Conservation (phyloP, 2,888 invertebrate genomes). For the Empis stercorea region DNA sequence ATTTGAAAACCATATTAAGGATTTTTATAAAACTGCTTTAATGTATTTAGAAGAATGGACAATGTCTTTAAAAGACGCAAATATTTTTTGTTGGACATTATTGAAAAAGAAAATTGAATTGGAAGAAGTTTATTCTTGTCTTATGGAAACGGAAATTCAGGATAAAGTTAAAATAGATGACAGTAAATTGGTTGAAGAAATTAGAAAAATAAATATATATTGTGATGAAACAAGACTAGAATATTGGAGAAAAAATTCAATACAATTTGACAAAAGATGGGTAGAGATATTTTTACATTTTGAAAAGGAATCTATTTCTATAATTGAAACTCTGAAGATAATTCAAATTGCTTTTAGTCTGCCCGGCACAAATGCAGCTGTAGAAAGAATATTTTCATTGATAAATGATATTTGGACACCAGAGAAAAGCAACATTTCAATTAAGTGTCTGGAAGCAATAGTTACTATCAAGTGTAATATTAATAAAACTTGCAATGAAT, state of each 20-base stretch:
- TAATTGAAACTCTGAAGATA: conserved; percentile 4
- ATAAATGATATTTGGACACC: no score
- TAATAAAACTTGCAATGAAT: not conserved
- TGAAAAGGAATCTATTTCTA: conserved; percentile 9
- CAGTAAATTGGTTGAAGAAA: conserved; percentile 8
- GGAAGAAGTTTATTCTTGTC: conserved; percentile 6
- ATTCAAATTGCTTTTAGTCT: not conserved
- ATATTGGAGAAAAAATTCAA: conserved; percentile 5
- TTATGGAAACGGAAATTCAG: conserved; percentile 7
- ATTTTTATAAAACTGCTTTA: conserved; percentile 6
- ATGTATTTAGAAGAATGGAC: conserved; percentile 10
- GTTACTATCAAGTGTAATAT: not conserved
- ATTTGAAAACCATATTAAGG: conserved; percentile 5
- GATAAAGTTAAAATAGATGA: conserved; percentile 7
- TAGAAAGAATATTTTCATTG: no score
- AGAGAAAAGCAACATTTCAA: no score
- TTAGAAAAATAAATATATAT: conserved; percentile 10
- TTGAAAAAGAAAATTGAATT: not conserved
- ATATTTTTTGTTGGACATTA: conserved; percentile 1
- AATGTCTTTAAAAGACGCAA: conserved; percentile 8
- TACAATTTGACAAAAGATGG: conserved; percentile 10
- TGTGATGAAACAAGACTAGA: conserved; percentile 6
- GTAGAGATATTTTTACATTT: conserved; percentile 8
- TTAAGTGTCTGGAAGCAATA: not conserved
- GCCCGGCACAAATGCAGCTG: conserved; percentile 6